A percentile compares a stretch with the other conserved stretches of the same genome.
Conservation (phyloP, 2,113 vertebrate species). For the Acanthisitta chloris region DNA sequence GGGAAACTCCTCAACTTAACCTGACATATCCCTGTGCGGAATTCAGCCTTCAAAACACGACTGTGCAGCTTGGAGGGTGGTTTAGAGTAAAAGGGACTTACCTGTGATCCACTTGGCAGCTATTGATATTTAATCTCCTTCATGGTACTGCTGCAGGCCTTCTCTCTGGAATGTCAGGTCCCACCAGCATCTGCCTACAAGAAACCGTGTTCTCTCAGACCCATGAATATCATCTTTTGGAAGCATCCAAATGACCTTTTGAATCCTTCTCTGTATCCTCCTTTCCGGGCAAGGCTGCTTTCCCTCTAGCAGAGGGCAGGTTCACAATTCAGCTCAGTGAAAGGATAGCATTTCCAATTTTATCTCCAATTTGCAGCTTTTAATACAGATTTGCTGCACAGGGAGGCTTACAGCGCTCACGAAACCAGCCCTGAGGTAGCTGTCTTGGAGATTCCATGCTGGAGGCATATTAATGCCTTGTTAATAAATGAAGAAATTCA, state of each 20-base stretch:
- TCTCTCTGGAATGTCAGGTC: background rate
- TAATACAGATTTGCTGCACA: background rate
- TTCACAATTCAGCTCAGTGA: background rate
- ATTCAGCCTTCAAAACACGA: background rate
- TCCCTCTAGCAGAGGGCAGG: background rate
- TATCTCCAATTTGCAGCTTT: conserved; percentile 13
- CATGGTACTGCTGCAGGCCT: background rate
- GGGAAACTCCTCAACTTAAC: background rate
- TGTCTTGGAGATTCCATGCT: background rate
- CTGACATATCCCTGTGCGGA: background rate
- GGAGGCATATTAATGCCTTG: background rate
- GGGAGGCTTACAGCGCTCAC: background rate
- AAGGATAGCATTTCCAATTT: background rate
- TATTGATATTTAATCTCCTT: background rate
- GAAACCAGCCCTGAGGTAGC: background rate
- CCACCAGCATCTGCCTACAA: fast-evolving
- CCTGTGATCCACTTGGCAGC: background rate
- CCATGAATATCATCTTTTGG: background rate
- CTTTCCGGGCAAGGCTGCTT: background rate
- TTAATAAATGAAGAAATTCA: conserved; percentile 5
- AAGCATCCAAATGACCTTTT: conserved; percentile 16
- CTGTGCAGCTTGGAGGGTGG: background rate
- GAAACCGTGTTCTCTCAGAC: background rate
- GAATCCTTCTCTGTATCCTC: background rate
- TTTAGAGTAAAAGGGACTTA: background rate